Conservation (phyloP, 2,888 invertebrate genomes). For the Eristalinus aeneus region DNA sequence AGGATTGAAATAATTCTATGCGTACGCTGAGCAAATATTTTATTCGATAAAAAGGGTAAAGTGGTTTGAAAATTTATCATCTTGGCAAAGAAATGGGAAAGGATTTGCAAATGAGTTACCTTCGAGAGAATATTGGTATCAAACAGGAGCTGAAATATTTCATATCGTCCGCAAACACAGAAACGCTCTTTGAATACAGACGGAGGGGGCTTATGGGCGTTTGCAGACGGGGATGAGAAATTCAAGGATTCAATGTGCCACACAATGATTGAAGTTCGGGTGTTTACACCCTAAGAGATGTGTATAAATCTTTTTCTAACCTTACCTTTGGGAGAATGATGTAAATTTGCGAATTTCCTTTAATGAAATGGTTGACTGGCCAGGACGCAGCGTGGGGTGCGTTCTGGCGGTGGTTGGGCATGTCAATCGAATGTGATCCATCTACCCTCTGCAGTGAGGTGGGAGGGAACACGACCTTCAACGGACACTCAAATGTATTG, state of each 20-base stretch:
- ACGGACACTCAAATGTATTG: background rate
- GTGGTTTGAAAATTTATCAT: constrained; percentile 42
- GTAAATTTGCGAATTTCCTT: constrained; percentile 46
- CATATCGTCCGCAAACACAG: constrained; percentile 48
- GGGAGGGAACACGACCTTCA: background rate
- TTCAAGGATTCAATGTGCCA: constrained; percentile 25
- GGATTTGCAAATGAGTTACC: constrained; percentile 43
- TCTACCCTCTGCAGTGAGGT: background rate
- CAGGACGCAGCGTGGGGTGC: background rate
- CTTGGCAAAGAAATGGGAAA: constrained; percentile 37
- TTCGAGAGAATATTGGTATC: constrained; percentile 15
- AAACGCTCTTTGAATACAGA: background rate
- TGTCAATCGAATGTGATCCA: constrained; percentile 44
- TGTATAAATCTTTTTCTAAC: constrained; percentile 37
- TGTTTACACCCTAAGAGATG: constrained; percentile 32
- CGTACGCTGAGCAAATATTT: constrained; percentile 46
- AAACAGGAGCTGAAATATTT: constrained; percentile 43
- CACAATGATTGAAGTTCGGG: constrained; percentile 42
- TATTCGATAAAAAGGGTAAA: constrained; percentile 49
- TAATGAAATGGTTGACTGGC: constrained; percentile 45
- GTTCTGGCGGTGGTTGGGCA: background rate
- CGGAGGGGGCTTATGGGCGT: background rate
- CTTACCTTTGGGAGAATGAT: constrained; percentile 34
- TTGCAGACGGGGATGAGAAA: background rate
- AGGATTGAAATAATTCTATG: constrained; percentile 23